These are phyloP conservation scores for Bergia puertoricense DNA, from an alignment of 92 coral and sea anemone species.

Conservation along the genomic window DNA sequence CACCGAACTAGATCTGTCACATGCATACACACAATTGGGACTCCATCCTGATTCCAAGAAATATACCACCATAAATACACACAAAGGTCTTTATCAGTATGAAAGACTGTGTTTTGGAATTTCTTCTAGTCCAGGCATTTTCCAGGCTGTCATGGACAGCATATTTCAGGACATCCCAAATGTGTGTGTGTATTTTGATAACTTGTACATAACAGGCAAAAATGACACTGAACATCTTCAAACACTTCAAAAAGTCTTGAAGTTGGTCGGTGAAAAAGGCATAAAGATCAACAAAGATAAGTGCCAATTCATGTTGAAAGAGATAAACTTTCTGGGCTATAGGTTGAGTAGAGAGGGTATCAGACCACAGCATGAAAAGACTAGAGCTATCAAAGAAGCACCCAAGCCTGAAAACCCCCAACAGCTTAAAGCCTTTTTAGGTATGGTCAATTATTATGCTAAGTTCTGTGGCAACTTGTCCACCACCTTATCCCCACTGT, in stretches of 20 bases:
- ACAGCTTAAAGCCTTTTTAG: constrained; percentile 3
- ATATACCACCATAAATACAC: constrained; percentile 58
- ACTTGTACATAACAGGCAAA: neutral
- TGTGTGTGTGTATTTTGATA: constrained; percentile 12
- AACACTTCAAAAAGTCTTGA: too few relatives aligned
- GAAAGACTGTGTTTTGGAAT: constrained; percentile 49
- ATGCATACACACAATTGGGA: constrained; percentile 56
- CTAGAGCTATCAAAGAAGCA: neutral
- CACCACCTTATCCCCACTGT: neutral
- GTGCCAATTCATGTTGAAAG: too few relatives aligned
- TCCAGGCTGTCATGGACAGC: constrained; percentile 58
- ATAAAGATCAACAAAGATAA: too few relatives aligned
- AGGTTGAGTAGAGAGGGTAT: neutral
- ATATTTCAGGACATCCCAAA: constrained; percentile 50
- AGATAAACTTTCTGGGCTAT: too few relatives aligned
- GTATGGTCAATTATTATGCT: neutral
- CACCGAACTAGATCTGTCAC: constrained; percentile 54
- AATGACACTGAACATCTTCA: too few relatives aligned
- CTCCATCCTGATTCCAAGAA: constrained; percentile 50
- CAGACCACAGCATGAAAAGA: neutral
- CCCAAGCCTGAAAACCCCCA: constrained; percentile 6
- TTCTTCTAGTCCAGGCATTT: constrained; percentile 56
- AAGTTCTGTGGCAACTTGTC: neutral
- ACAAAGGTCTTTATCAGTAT: constrained; percentile 51
- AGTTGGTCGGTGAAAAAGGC: too few relatives aligned